Conservation (phyloP, 2,888 invertebrate genomes). For the Lithophane ornitopus region DNA sequence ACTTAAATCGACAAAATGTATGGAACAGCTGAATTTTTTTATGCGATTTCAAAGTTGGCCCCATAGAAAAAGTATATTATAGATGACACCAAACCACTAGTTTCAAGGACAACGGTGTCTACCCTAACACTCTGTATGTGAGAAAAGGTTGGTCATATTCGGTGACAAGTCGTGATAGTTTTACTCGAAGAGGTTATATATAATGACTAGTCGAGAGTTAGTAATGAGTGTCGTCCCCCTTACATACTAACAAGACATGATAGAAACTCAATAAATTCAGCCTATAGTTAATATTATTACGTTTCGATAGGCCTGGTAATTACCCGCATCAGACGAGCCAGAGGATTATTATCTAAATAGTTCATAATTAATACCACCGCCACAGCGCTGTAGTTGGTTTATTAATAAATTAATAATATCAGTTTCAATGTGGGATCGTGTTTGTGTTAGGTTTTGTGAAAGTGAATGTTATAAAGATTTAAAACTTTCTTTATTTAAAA, state of each 20-base stretch:
- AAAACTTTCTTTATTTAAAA: neutral
- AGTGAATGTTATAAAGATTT: too few species aligned
- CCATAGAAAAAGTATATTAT: too few species aligned
- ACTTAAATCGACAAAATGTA: too few species aligned
- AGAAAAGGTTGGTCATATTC: too few species aligned
- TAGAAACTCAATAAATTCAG: slow-evolving; percentile 7
- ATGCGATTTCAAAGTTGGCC: too few species aligned
- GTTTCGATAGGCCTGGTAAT: slow-evolving; percentile 44
- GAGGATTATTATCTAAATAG: slow-evolving; percentile 51
- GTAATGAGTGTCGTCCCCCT: neutral
- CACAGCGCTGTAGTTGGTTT: slow-evolving; percentile 1
- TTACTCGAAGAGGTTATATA: neutral
- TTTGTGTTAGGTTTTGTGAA: neutral
- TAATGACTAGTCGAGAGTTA: neutral
- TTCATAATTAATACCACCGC: slow-evolving; percentile 45
- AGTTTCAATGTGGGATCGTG: neutral
- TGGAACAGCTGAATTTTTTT: too few species aligned
- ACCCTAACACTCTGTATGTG: too few species aligned
- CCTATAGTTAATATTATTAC: slow-evolving; percentile 17
- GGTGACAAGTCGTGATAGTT: neutral
- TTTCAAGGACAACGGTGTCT: too few species aligned
- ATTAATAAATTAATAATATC: slow-evolving; percentile 32
- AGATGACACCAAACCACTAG: too few species aligned
- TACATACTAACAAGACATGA: neutral
- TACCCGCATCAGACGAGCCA: slow-evolving; percentile 29